These are phyloP conservation scores for Choloepus hoffmanni DNA, from an alignment of 2,113 vertebrate genomes.

Conservation along the genomic window DNA sequence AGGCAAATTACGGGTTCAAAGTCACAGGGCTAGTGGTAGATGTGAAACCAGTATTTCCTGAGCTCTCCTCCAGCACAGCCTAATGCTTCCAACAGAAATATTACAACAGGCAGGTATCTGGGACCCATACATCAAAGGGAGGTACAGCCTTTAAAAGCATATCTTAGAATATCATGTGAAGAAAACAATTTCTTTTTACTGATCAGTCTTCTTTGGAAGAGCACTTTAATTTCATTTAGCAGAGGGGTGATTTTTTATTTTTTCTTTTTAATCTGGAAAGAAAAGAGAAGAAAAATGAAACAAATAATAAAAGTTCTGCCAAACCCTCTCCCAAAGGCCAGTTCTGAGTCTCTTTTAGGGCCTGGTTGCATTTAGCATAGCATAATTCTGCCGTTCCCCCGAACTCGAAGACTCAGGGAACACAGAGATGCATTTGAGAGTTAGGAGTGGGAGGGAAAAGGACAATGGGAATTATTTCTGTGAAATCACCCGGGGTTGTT, in stretches of 20 bases:
- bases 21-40: fast-evolving
- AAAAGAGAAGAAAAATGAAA: conserved; percentile 18
- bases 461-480: fast-evolving
- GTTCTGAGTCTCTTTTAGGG: not conserved
- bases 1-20: fast-evolving
- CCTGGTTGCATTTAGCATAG: fast-evolving
- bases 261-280: not conserved
- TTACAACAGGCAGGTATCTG: fast-evolving
- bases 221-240: not conserved
- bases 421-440: not conserved
- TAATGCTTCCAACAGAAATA: not conserved
- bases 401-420: fast-evolving
- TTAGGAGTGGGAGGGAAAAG: not conserved
- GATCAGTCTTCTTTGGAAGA: not conserved
- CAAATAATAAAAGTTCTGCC: not conserved
- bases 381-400: fast-evolving
- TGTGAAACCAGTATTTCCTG: not conserved
- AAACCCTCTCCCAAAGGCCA: not conserved
- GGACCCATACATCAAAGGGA: fast-evolving
- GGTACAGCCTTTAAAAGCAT: fast-evolving
- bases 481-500: fast-evolving
- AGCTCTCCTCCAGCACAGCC: fast-evolving
- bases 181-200: not conserved
- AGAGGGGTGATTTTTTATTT: not conserved
- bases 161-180: not conserved